Evolutionary conservation across 2,797 vertebrate species (phyloP).

Genomic region (Cyclura pinguis): DNA sequence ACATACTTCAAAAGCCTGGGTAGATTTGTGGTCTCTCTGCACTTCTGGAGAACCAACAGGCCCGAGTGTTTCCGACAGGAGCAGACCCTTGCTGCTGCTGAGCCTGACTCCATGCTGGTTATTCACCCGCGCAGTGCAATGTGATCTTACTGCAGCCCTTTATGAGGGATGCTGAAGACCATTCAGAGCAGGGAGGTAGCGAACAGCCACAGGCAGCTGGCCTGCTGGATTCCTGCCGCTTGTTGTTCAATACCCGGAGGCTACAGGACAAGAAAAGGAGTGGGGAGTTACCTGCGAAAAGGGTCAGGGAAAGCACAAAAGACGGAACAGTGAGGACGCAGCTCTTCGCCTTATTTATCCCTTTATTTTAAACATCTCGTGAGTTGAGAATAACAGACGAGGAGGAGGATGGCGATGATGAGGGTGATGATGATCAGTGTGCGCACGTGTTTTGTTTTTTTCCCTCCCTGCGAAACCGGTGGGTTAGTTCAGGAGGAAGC

Average conservation of each 20-base stretch:
- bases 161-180: constrained; percentile 25
- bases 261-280: background rate
- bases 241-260: background rate
- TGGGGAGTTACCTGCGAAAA: background rate
- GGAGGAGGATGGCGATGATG: no score
- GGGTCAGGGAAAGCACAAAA: background rate
- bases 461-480: no score
- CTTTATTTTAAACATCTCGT: background rate
- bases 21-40: background rate
- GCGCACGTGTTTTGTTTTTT: background rate
- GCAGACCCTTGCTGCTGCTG: constrained; percentile 10
- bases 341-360: background rate
- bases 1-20: background rate
- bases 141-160: constrained; percentile 41
- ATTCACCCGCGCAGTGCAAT: constrained; percentile 22
- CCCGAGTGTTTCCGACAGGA: background rate
- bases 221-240: background rate
- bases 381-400: background rate
- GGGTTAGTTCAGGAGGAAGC: background rate
- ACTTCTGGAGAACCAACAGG: background rate
- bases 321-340: background rate
- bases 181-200: constrained; percentile 9
- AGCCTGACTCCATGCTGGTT: constrained; percentile 37
- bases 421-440: background rate
- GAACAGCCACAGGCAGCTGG: background rate